Evolutionary conservation across 1,140 invertebrate species (phyloP), one percentile per base, ranked within the genome.

Genomic region (Cepaea nemoralis): DNA sequence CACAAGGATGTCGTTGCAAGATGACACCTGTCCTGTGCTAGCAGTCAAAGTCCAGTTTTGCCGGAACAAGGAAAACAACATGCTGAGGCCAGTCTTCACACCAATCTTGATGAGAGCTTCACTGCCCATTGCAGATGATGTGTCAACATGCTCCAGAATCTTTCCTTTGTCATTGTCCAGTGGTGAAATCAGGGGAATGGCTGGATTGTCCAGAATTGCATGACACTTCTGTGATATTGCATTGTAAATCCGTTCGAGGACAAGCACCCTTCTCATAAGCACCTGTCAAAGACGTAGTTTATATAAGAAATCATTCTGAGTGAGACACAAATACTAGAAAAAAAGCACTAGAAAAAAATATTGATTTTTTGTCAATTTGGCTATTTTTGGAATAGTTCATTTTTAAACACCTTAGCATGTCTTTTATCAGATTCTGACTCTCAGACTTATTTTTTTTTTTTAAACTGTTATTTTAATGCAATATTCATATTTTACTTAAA

Each of bases 91-190:
- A 78, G 94, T 94, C 89, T 93, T 93, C 0, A 95, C 93, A 2
- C 94, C 94, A 81, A 95, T 92, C 91, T 94, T 94, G 73, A 94
- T 87, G n/a, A 95, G 88, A 24, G 93, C 93, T 87, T 94, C 92
- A 59, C 93, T 93, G 42, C 93, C 93, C 31, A 84, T 70, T 33
- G 73, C 48, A n/a, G 45, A 37, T 33, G 67, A 39, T 1, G 37
- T 31, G 80, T 76, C 80, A 31, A n/a, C 24, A 77, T 69, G 42
- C 31, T 82, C 80, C 48, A 48, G 31, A 24, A 10, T 50, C 50
- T 37, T 27, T 24, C 50, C 63, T 75, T 81, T 77, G 37, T 81
- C 59, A 27, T 77, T 81, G 16, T 84, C 83, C 35, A 33, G 63
- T 69, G 82, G 37, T 80, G 19, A 31, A 37, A 37, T 39, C 5